Base-by-base conservation (phyloP, 2,888 invertebrate species). In the Caenorhabditis becei region DNA sequence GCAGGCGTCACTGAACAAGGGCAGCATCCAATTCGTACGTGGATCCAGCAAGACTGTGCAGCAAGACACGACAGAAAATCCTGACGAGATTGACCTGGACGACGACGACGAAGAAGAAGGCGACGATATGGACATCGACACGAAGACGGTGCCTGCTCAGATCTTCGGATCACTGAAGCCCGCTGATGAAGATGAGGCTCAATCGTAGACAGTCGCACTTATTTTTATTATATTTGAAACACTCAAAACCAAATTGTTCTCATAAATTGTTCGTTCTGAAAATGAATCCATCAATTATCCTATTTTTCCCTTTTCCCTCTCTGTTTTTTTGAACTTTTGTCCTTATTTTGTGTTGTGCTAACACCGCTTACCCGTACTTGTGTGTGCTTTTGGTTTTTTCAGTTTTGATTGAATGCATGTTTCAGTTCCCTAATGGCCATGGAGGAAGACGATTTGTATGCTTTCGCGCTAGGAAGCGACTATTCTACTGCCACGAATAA, bases 101-200 rank as follows among this genome's bases (percentile, higher is more conserved):
- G 90, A 89, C 56, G 91, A 90, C 53, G 90, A 89, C 4, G 91
- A 90, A 0, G 88, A 81, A 37, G 91, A 89, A 20, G 91, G 89
- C 14, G 91, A 88, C 47, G 90, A 92, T 72, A 87, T 97, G 92
- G 92, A 92, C 77, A 87, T 97, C 69, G 95, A 96, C 91, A 95
- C 96, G 91, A 95, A 96, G 92, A 93, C 93, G 32, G 94, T 97
- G 84, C 97, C 97, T 41, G 94, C 94, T 54, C 95, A 96, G 92
- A 96, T 97, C 2, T 97, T 97, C 93, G 97, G 97, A 79, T 89
- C 90, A 10, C 88, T 92, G 65, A 91, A 89, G 0, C 71, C 84
- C 3, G 91, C 90, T 11, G 90, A 89, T 8, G 87, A 87, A 16
- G 82, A 84, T 11, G 83, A 83, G 28, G 58, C 56, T 2, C 71